These are phyloP conservation scores for Patella pellucida DNA, from an alignment of 2,888 invertebrate genomes.

Conservation along the genomic window DNA sequence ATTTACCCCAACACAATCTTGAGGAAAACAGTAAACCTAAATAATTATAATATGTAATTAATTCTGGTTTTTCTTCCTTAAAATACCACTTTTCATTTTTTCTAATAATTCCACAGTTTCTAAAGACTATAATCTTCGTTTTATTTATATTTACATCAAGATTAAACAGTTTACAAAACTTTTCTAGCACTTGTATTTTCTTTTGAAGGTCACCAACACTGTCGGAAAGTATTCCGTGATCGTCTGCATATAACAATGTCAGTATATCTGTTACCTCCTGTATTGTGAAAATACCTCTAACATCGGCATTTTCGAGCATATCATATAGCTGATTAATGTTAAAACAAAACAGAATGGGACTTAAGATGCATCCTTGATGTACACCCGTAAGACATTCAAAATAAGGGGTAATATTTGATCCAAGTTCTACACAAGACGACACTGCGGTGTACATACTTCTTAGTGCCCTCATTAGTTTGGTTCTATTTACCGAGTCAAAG, in stretches of 20 bases:
- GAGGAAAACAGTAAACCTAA: neutral
- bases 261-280: neutral
- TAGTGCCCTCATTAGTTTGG: constrained; percentile 23
- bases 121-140: no score
- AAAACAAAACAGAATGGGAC: constrained; percentile 2
- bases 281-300: neutral
- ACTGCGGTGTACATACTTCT: neutral
- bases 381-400: neutral
- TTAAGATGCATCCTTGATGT: neutral
- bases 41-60: neutral
- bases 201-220: neutral
- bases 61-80: neutral
- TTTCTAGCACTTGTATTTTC: neutral
- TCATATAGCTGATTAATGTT: neutral
- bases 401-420: neutral
- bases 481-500: constrained; percentile 26
- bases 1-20: neutral
- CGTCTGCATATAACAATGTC: no score
- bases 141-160: neutral
- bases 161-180: neutral
- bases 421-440: neutral
- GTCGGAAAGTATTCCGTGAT: neutral
- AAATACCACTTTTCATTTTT: neutral
- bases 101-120: neutral
- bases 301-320: neutral